Evolutionary conservation across 2,888 invertebrate species (phyloP).

Genomic region (Hirtodrosophila alboralis): DNA sequence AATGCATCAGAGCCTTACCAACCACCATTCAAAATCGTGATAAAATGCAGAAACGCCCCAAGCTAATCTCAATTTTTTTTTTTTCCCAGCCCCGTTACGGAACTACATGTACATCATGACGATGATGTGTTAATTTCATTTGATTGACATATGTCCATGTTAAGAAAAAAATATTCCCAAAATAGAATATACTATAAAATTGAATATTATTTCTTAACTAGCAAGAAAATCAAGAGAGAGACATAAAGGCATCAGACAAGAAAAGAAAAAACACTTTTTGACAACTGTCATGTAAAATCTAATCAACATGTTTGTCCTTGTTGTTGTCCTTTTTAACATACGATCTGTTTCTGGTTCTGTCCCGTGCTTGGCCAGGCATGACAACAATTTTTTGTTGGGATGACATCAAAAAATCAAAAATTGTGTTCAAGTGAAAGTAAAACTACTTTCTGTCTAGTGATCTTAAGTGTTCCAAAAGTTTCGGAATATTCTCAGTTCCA

Average conservation of each 20-base stretch:
- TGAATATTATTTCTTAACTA: slow-evolving; percentile 8
- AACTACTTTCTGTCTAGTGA: no score
- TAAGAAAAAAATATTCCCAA: slow-evolving; percentile 29
- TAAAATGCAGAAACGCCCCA: slow-evolving; percentile 36
- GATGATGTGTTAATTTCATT: slow-evolving; percentile 73
- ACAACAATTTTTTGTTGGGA: slow-evolving; percentile 31
- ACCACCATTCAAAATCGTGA: slow-evolving; percentile 35
- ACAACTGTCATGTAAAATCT: slow-evolving; percentile 39
- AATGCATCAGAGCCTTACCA: slow-evolving; percentile 54
- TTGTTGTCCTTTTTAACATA: no score
- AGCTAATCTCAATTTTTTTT: slow-evolving; percentile 51
- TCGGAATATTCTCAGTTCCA: no score
- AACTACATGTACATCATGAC: slow-evolving; percentile 15
- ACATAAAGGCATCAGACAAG: background rate
- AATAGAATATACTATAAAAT: no score
- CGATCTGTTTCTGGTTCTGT: slow-evolving; percentile 33
- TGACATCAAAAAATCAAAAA: no score
- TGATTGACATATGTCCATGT: slow-evolving; percentile 74
- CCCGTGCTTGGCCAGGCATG: slow-evolving; percentile 32
- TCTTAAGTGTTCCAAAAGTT: no score
- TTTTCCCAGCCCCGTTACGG: slow-evolving; percentile 36
- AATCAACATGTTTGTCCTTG: slow-evolving; percentile 38
- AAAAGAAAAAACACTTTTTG: slow-evolving; percentile 12
- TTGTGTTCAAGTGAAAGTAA: no score
- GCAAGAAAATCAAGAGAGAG: background rate